Evolutionary conservation across 2,113 vertebrate species (phyloP), one percentile per base, ranked within the genome.

Genomic region (Cyanoliseus patagonus): DNA sequence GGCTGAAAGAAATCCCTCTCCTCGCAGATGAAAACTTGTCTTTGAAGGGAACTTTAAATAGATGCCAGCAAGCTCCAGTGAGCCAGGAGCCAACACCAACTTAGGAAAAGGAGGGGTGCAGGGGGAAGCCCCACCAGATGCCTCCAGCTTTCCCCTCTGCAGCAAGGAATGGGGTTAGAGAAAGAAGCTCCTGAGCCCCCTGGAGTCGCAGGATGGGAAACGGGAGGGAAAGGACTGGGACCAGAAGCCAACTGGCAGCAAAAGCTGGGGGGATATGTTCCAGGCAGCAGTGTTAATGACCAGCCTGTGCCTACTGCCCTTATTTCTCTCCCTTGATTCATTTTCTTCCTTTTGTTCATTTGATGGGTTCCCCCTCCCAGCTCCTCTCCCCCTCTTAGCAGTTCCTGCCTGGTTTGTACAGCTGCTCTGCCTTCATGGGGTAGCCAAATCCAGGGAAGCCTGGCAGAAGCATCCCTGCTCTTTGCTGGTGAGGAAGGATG

Each of bases 41-140:
- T 98, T 97, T 97, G 97, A 96, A 96, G 95, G 92, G 81, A 95
- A 93, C 88, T 95, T 97, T 85, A 90, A 93, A 94, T 85, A 95
- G 92, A 96, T n/a, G 52, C 85, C 83, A 95, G 96, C 85, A 84
- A 95, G 94, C 92, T 93, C 67, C 69, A 83, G 69, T 3, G 7
- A 24, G 42, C 85, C 35, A 28, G 80, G 64, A 95, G 95, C 96
- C 92, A 85, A 31, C 80, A 81, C 83, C 94, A 96, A 90, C 74
- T 28, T 41, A 73, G 80, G 88, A 75, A 88, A 78, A 86, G 68
- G 59, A 63, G 33, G 28, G 47, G 57, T 24, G 22, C 20, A 24
- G 30, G 44, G 59, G 59, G 52, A 68, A 82, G 24, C 46, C n/a
- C 51, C 17, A 77, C 27, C 17, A 47, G 87, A 51, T 17, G 30